phyloP scores from a whole-genome alignment of 2,113 vertebrate genomes.

The Semnornis frantzii region DNA sequence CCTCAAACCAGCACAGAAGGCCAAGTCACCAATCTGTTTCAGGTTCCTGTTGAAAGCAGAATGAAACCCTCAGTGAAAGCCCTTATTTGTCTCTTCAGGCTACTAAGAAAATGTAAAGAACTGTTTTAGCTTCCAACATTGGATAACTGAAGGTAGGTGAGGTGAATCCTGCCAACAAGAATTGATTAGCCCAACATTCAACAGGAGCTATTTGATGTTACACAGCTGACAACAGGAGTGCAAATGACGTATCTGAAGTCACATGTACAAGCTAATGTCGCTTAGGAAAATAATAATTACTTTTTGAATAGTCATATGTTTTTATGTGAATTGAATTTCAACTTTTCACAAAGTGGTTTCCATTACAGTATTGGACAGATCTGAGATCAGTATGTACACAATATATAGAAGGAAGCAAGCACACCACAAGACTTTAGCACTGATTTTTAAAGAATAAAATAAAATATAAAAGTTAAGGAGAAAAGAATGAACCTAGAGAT shows the following conservation, averaged over 20 bases:
- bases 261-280: background rate
- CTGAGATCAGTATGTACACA: background rate
- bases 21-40: background rate
- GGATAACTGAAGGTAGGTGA: background rate
- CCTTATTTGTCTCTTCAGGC: background rate
- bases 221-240: background rate
- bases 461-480: background rate
- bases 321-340: background rate
- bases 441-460: background rate
- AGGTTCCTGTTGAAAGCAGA: background rate
- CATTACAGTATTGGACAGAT: background rate
- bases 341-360: background rate
- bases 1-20: background rate
- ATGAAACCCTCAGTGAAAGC: background rate
- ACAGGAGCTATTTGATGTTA: background rate
- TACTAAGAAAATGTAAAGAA: background rate
- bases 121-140: background rate
- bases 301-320: background rate
- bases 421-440: background rate
- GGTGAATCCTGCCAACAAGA: background rate
- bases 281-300: background rate
- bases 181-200: background rate
- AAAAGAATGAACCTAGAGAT: background rate
- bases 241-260: background rate
- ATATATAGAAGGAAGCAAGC: background rate